Evolutionary conservation across 2,797 vertebrate species (phyloP).

Genomic region (Benthosema pterotum): DNA sequence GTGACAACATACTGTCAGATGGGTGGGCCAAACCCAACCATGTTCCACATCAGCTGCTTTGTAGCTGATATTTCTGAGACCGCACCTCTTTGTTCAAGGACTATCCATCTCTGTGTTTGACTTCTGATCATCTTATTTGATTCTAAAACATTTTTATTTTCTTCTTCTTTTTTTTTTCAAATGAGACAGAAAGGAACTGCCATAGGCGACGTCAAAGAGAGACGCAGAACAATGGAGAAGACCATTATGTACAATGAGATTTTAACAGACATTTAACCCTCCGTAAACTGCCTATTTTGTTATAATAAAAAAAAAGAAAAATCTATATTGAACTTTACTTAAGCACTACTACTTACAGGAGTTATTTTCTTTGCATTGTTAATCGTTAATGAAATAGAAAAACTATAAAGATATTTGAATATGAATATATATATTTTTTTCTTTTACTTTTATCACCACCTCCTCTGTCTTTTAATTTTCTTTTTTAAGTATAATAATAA

Average conservation of each 20-base stretch:
- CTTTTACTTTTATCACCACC: slow-evolving; percentile 85
- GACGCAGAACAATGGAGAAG: slow-evolving; percentile 71
- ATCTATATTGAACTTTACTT: slow-evolving; percentile 95
- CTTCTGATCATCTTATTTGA: slow-evolving; percentile 34
- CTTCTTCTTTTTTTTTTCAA: slow-evolving; percentile 66
- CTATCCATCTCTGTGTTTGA: neutral
- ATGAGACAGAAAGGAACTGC: slow-evolving; percentile 72
- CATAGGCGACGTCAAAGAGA: slow-evolving; percentile 71
- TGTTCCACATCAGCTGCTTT: too few species aligned
- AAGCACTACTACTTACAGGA: slow-evolving; percentile 90
- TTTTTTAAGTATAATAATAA: slow-evolving; percentile 88
- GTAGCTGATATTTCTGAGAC: neutral
- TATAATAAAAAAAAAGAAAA: slow-evolving; percentile 95
- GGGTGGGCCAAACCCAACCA: too few species aligned
- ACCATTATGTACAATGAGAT: slow-evolving; percentile 82
- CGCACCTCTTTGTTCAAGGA: neutral
- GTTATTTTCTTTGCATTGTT: slow-evolving; percentile 94
- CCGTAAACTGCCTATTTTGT: slow-evolving; percentile 99
- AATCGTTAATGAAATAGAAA: slow-evolving; percentile 79
- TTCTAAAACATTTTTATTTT: slow-evolving; percentile 61
- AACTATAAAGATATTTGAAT: slow-evolving; percentile 83
- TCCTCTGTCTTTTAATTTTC: slow-evolving; percentile 82
- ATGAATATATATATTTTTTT: slow-evolving; percentile 86
- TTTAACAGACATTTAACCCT: slow-evolving; percentile 95
- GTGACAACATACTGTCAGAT: too few species aligned